A percentile compares a stretch with the other conserved stretches of the same genome.
Conservation (phyloP, 2,113 vertebrate species). For the Chinchilla lanigera region DNA sequence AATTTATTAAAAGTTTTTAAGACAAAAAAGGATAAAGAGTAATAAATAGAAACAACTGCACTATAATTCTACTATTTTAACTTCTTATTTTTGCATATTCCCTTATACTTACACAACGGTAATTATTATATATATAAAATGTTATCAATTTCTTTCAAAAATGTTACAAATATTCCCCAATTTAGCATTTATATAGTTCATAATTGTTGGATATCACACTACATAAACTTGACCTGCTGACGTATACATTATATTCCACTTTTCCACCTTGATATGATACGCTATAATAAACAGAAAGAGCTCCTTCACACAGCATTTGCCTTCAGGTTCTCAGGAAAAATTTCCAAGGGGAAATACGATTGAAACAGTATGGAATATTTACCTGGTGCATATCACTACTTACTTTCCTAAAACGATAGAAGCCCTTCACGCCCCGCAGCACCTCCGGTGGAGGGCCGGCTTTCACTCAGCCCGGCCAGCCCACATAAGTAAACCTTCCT, state of each 20-base stretch:
- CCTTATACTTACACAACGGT: not conserved
- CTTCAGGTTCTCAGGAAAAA: not conserved
- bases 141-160: not conserved
- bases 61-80: not conserved
- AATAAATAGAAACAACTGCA: not conserved
- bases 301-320: not conserved
- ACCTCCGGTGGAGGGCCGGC: fast-evolving
- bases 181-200: not conserved
- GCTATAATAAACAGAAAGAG: not conserved
- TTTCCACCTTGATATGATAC: not conserved
- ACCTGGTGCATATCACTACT: too few relatives aligned
- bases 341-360: not conserved
- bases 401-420: not conserved
- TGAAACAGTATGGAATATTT: not conserved
- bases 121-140: not conserved
- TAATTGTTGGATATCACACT: not conserved
- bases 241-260: not conserved
- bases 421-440: not conserved
- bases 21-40: not conserved
- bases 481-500: not conserved
- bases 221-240: not conserved
- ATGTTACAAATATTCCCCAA: not conserved
- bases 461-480: not conserved
- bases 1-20: not conserved
- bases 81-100: not conserved